Evolutionary conservation across 2,113 vertebrate genomes (phyloP), one percentile per base, ranked within the genome.

Genomic region (Porphyrio hochstetteri): DNA sequence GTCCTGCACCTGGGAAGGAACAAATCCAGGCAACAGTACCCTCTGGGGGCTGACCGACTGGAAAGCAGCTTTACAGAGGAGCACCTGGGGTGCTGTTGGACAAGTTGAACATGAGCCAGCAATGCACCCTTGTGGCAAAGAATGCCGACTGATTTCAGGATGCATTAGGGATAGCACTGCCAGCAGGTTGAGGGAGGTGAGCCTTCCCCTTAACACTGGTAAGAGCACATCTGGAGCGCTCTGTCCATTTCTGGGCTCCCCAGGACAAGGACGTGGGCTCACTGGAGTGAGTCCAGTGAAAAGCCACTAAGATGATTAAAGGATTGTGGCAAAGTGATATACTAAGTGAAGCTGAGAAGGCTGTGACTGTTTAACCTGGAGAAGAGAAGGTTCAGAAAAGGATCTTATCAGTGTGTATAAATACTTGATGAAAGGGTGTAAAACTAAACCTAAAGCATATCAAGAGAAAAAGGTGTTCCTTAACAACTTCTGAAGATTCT

Each of bases 61-160:
- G 65, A 85, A 71, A 84, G 46, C 16, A 75, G 19, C 56, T 71
- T 68, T 93, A 53, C 57, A 59, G 67, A 68, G 33, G 67, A 78
- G 38, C 44, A 42, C 35, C 69, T 69, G 53, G 23, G 23, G 14
- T 69, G 44, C 48, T 88, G 23, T 76, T 88, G 61, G 24, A 42
- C 23, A 42, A 86, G 23, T 64, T 90, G 93, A 93, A 82, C 14
- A 2, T 48, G 63, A 90, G 86, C 83, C 91, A 93, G 79, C 67
- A 93, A 85, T 88, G 91, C 75, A 83, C 68, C 31, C 72, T 91
- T 83, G 52, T 86, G 80, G 72, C 70, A 86, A 90, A 80, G 36
- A 80, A 52, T 29, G 29, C 87, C 69, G 68, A 46, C 44, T 74
- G 10, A 40, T 81, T 86, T 31, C 46, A 46, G 40, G 46, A 11